These are phyloP conservation scores for Ranitomeya imitator DNA, from an alignment of 2,113 vertebrate genomes.

Conservation along the genomic window DNA sequence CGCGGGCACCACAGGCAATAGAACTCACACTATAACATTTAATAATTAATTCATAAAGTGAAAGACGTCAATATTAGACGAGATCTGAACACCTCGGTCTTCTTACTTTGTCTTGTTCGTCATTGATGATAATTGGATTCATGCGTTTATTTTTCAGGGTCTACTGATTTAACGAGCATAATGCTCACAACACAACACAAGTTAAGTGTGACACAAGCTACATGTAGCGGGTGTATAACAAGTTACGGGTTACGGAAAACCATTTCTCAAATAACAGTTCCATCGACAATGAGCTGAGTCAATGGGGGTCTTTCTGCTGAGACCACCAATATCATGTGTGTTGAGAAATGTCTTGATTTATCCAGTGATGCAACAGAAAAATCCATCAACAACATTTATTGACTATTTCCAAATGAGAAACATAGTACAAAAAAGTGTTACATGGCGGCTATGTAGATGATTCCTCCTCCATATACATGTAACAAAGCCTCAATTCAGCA, in stretches of 20 bases:
- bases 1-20: not conserved
- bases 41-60: conserved; percentile 5
- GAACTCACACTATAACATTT: not conserved
- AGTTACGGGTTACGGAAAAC: not conserved
- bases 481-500: too few relatives aligned
- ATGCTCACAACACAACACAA: not conserved
- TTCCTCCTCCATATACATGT: too few relatives aligned
- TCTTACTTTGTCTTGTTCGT: not conserved
- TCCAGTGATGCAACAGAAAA: too few relatives aligned
- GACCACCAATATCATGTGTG: too few relatives aligned
- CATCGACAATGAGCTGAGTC: not conserved
- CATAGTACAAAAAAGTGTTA: too few relatives aligned
- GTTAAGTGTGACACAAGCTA: not conserved
- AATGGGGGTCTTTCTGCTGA: not conserved
- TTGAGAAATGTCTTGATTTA: too few relatives aligned
- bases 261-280: not conserved
- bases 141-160: not conserved
- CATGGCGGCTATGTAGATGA: too few relatives aligned
- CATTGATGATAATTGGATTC: conserved; percentile 8
- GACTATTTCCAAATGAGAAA: too few relatives aligned
- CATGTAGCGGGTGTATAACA: not conserved
- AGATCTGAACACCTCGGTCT: not conserved
- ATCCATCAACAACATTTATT: too few relatives aligned
- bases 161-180: not conserved
- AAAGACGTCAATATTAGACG: not conserved